These are phyloP conservation scores for Heterocephalus glaber DNA, from an alignment of 2,113 vertebrate species.

Conservation along the genomic window DNA sequence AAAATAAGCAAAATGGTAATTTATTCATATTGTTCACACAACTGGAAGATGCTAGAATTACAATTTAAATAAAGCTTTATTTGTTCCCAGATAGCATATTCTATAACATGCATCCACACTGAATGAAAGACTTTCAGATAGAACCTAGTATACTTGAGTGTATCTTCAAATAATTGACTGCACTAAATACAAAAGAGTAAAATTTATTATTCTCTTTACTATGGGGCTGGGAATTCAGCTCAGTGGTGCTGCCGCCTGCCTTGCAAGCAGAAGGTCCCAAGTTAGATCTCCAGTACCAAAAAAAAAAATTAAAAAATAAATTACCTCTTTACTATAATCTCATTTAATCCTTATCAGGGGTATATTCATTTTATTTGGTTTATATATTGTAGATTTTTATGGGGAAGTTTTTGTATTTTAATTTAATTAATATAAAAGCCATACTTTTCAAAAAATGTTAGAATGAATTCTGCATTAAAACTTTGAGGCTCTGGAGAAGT, in stretches of 20 bases:
- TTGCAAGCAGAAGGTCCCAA: too few species aligned
- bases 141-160: not conserved
- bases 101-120: not conserved
- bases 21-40: not conserved
- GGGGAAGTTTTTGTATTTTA: not conserved
- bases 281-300: too few species aligned
- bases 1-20: slow-evolving; percentile 38
- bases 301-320: too few species aligned
- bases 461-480: not conserved
- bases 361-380: slow-evolving; percentile 18
- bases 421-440: not conserved
- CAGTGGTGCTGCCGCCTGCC: too few species aligned
- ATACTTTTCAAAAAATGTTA: not conserved
- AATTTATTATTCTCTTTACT: not conserved
- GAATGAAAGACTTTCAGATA: not conserved
- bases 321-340: not conserved
- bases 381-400: not conserved
- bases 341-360: not conserved
- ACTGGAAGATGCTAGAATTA: not conserved
- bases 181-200: not conserved
- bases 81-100: not conserved
- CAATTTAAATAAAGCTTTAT: slow-evolving; percentile 4
- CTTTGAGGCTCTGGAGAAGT: not conserved
- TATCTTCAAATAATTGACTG: not conserved
- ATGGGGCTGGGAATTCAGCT: too few species aligned